phyloP scores from a whole-genome alignment of 2,113 vertebrate species.

The Osmerus mordax region DNA sequence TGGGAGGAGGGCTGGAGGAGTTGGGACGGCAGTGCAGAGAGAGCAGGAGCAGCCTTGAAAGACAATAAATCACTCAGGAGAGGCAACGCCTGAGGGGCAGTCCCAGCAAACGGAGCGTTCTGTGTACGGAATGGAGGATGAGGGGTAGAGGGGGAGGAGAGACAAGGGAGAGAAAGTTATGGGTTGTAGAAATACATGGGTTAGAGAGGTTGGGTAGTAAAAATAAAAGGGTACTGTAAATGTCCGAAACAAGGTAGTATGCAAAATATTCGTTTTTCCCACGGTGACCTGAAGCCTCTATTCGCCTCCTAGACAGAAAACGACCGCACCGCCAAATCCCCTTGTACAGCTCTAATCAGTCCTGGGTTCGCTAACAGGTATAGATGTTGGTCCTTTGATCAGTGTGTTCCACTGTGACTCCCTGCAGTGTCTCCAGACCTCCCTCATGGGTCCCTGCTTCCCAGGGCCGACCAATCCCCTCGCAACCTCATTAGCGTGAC shows the following conservation, averaged over 20 bases:
- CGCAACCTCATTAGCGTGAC: not conserved
- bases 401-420: not conserved
- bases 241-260: not conserved
- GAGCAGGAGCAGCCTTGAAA: slow-evolving; percentile 12
- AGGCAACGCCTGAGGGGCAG: slow-evolving; percentile 7
- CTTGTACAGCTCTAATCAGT: not conserved
- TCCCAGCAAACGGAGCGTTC: not conserved
- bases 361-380: not conserved
- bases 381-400: not conserved
- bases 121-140: slow-evolving; percentile 2
- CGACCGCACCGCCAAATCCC: not conserved
- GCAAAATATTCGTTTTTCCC: too few species aligned
- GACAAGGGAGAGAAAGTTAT: not conserved
- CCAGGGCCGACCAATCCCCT: not conserved
- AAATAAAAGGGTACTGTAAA: not conserved
- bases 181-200: not conserved
- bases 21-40: not conserved
- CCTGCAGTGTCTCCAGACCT: not conserved
- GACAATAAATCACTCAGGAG: slow-evolving; percentile 22
- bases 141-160: not conserved
- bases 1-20: not conserved
- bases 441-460: not conserved
- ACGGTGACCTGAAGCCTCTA: too few species aligned
- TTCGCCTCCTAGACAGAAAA: not conserved
- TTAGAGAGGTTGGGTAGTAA: not conserved